Evolutionary conservation across 64 coral and sea anemone genomes (phyloP), one percentile per base, ranked within the genome.

Genomic region (Cladopsammia gracilis): DNA sequence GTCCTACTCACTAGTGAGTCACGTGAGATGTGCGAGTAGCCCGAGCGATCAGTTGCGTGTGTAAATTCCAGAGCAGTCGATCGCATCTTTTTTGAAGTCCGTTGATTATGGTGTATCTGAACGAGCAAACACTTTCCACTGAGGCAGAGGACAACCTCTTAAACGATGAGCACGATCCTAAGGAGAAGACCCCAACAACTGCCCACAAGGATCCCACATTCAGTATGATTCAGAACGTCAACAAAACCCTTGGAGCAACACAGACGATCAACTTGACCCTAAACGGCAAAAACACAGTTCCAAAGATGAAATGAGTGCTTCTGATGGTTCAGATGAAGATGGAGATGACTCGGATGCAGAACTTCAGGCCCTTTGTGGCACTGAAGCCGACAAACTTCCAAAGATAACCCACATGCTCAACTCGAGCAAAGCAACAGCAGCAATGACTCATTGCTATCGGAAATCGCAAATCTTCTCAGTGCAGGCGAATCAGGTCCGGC

Each of bases 401-500:
- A 83, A 51, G 58, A 78, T 13, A 56, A 77, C 26, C 71, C 69
- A 66, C 26, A 59, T 77, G 73, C 73, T 53, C 58, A 58, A 78
- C 58, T 25, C 58, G 73, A 89, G 58, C 73, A 89, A 67, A 77
- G 52, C 53, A 58, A 89, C 54, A 45, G 47, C 34, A 8, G 43
- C 85, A 73, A 73, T 73, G 85, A 73, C n/a, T 50, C 85, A 58
- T 57, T 87, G 85, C 58, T 87, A 69, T 87, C 70, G 25, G 86
- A 88, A 52, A 88, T 88, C 58, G 70, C 52, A 13, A 52, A 87
- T 57, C 15, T 87, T 14, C 85, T 53, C 22, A 73, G 34, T n/a
- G 48, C 54, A n/a, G 52, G 75, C 3, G 86, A 88, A 61, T 11
- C 11, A n/a, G 83, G 86, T 42, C 86, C 26, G 15, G 70, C 86